A percentile compares a stretch with the other conserved stretches of the same genome.
These are phyloP conservation scores for Plectrocnemia conspersa DNA, from an alignment of 1,140 invertebrate species.

Conservation along the genomic window DNA sequence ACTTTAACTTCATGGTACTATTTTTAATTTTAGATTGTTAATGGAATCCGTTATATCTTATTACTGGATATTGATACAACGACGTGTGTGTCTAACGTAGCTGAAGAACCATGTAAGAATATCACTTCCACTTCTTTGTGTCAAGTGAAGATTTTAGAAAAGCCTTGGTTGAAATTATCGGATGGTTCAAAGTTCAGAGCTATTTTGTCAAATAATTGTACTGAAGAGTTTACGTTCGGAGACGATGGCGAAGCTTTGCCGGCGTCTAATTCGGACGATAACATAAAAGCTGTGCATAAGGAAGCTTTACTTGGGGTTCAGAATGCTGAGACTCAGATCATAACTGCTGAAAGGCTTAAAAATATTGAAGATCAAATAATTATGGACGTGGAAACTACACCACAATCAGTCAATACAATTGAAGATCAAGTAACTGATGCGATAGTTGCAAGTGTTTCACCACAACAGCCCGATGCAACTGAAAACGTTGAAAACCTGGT, in stretches of 20 bases:
- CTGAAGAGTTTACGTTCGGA: slow-evolving; percentile 45
- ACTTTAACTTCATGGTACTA: no score
- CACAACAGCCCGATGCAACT: neutral
- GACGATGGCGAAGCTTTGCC: slow-evolving; percentile 40
- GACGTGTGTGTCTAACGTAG: slow-evolving; percentile 37
- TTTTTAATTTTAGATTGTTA: slow-evolving; percentile 45
- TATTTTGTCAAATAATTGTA: slow-evolving; percentile 49
- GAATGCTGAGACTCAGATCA: slow-evolving; percentile 35
- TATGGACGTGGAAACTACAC: slow-evolving; percentile 29
- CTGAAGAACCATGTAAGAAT: slow-evolving; percentile 23
- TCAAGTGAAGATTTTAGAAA: slow-evolving; percentile 46
- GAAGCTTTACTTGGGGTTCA: slow-evolving; percentile 37
- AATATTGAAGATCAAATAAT: slow-evolving; percentile 48
- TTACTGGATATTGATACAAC: slow-evolving; percentile 41
- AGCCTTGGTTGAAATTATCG: slow-evolving; percentile 45
- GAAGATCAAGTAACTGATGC: no score
- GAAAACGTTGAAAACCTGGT: slow-evolving; percentile 1
- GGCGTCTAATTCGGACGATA: slow-evolving; percentile 28
- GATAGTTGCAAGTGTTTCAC: neutral
- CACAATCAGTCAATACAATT: no score
- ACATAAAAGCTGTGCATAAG: slow-evolving; percentile 40
- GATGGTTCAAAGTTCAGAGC: slow-evolving; percentile 47
- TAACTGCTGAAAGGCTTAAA: slow-evolving; percentile 42
- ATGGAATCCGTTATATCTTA: slow-evolving; percentile 47
- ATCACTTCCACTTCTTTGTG: slow-evolving; percentile 39